Evolutionary conservation across 1,140 invertebrate species (phyloP).

Genomic region (Odontomachus brunneus): DNA sequence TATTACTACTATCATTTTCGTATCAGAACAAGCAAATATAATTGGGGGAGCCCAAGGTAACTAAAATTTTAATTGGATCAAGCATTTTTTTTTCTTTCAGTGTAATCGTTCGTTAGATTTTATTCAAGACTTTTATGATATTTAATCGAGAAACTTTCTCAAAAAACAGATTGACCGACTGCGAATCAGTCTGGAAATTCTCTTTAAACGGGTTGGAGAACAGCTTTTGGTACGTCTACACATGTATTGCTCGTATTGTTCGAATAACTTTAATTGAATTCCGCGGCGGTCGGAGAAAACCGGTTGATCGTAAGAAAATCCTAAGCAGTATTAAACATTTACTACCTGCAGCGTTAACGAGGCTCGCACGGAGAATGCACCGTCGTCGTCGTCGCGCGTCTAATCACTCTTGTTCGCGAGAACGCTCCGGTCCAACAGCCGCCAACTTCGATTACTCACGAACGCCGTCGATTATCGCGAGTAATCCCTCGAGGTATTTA

Average conservation of each 20-base stretch:
- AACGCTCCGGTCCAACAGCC: slow-evolving; percentile 55
- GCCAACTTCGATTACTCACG: slow-evolving; percentile 58
- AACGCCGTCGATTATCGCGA: slow-evolving; percentile 60
- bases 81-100: no score
- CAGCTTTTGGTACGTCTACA: background rate
- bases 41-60: no score
- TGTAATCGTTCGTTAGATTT: no score
- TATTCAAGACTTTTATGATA: no score
- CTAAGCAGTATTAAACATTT: slow-evolving; percentile 17
- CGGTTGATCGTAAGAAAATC: background rate
- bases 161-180: background rate
- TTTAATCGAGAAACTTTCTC: background rate
- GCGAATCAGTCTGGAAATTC: background rate
- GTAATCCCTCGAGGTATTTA: slow-evolving; percentile 37
- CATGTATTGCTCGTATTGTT: background rate
- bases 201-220: background rate
- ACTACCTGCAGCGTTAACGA: slow-evolving; percentile 14
- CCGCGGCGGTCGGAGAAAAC: background rate
- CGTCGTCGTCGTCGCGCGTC: slow-evolving; percentile 6
- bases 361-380: background rate
- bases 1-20: no score
- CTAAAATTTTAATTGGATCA: no score
- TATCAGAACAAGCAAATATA: no score
- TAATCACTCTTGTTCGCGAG: slow-evolving; percentile 65
- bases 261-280: background rate